Conservation (phyloP, 1,140 invertebrate species). For the Caenorhabditis brenneri region DNA sequence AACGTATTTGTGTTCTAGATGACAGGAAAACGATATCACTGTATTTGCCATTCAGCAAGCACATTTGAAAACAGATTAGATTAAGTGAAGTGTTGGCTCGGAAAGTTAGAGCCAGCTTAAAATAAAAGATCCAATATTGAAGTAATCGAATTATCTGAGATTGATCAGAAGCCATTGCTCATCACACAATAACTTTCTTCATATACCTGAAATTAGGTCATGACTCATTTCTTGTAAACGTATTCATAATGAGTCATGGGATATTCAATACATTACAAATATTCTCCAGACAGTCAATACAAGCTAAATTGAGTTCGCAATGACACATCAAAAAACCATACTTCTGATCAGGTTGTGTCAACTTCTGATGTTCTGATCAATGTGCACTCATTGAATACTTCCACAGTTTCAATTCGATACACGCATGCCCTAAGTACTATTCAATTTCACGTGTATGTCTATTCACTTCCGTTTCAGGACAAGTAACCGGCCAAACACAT, state of each 20-base stretch:
- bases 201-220: too few relatives aligned
- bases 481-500: slow-evolving; percentile 9
- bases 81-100: too few relatives aligned
- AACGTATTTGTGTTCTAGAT: too few relatives aligned
- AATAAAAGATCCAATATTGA: too few relatives aligned
- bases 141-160: too few relatives aligned
- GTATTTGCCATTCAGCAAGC: too few relatives aligned
- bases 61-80: too few relatives aligned
- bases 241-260: background rate
- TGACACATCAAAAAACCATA: background rate
- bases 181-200: too few relatives aligned
- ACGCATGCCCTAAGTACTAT: background rate
- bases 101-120: too few relatives aligned
- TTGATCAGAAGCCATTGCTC: too few relatives aligned
- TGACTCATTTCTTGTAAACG: too few relatives aligned
- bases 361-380: slow-evolving; percentile 11
- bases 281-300: background rate
- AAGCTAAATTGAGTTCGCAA: background rate
- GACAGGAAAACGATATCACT: too few relatives aligned
- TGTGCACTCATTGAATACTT: slow-evolving; percentile 12
- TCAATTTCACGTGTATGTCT: slow-evolving; percentile 38
- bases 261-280: background rate
- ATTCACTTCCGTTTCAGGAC: slow-evolving; percentile 43
- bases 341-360: background rate
- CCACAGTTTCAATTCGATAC: background rate